A percentile compares a stretch with the other conserved stretches of the same genome.
Evolutionary conservation across 1,140 invertebrate species (phyloP).

Genomic region (Drosophila ironensis): DNA sequence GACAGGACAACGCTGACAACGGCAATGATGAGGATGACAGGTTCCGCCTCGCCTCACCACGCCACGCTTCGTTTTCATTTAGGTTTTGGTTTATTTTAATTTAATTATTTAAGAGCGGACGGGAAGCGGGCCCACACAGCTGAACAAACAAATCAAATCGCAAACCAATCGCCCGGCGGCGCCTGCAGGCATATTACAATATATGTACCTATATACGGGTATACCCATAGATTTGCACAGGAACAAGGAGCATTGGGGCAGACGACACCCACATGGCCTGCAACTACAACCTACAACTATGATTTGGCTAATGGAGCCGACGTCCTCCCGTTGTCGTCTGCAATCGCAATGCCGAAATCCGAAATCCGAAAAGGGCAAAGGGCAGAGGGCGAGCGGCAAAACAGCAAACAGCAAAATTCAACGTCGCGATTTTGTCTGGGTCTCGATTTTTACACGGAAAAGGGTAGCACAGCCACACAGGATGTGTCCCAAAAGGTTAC

Average conservation of each 20-base stretch:
- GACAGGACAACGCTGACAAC: not conserved
- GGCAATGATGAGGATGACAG: conserved; percentile 26
- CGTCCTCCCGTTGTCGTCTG: conserved; percentile 6
- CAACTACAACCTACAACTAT: conserved; percentile 41
- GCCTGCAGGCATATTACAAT: not conserved
- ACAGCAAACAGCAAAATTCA: not conserved
- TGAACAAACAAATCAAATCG: conserved; percentile 62
- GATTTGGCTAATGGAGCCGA: conserved; percentile 31
- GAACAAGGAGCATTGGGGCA: too few relatives aligned
- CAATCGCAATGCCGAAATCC: conserved; percentile 16
- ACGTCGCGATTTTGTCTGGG: conserved; percentile 34
- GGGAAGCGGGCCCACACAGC: conserved; percentile 7
- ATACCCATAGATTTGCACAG: not conserved
- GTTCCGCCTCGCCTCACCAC: too few relatives aligned
- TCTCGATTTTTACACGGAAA: not conserved
- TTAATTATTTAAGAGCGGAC: conserved; percentile 54
- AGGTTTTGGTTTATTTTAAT: conserved; percentile 58
- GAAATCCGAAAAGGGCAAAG: conserved; percentile 19
- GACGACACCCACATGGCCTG: conserved; percentile 21
- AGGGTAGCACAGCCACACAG: conserved; percentile 31
- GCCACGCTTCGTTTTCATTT: conserved; percentile 26
- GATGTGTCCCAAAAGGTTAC: not conserved
- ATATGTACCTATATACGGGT: not conserved
- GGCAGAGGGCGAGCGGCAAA: not conserved
- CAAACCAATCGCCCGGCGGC: conserved; percentile 10